Base-by-base conservation (phyloP, 2,113 vertebrate species). In the Psilopogon haemacephalus region DNA sequence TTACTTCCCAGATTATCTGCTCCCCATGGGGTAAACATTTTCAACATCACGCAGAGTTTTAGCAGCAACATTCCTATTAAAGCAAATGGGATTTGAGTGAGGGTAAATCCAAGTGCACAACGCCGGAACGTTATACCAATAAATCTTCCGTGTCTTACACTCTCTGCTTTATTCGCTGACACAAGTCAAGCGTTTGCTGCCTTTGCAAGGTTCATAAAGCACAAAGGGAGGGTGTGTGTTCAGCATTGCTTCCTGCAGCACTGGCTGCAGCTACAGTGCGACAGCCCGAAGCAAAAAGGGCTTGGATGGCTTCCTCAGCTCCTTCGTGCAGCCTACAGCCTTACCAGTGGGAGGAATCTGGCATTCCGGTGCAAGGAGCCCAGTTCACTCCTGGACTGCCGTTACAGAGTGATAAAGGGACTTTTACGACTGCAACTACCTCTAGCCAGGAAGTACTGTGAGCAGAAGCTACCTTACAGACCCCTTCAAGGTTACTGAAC, bases 1-100 rank as follows among this genome's bases (percentile, higher is more conserved):
- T 95, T 91, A 93, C 90, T 89, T 96, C 92, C 67, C 64, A 74
- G 93, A 94, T 94, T 94, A 83, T 94, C 87, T 91, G 82, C 90
- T 85, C 83, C 90, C 75, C 67, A 58, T 46, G 89, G 91, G 91
- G 95, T 95, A 96, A 93, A 96, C 93, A 91, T 95, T 92, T 78
- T 74, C 83, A 79, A 89, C 64, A 74, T 86, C n/a, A 32, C 11
- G 79, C 68, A 13, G n/a, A 20, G 60, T 33, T 94, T 89, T 75
- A 95, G 85, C 85, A 65, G 85, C 89, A 93, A 86, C 79, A 65
- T 89, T 90, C 75, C 89, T 88, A 71, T 93, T 96, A 95, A 94
- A 93, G 89, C 37, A 91, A 94, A 89, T 81, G 87, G 86, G 84
- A 79, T 90, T 54, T 62, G 88, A 95, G 82, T 5, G 78, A 81